Evolutionary conservation across 2,797 vertebrate genomes (phyloP).

Genomic region (Darevskia mixta): DNA sequence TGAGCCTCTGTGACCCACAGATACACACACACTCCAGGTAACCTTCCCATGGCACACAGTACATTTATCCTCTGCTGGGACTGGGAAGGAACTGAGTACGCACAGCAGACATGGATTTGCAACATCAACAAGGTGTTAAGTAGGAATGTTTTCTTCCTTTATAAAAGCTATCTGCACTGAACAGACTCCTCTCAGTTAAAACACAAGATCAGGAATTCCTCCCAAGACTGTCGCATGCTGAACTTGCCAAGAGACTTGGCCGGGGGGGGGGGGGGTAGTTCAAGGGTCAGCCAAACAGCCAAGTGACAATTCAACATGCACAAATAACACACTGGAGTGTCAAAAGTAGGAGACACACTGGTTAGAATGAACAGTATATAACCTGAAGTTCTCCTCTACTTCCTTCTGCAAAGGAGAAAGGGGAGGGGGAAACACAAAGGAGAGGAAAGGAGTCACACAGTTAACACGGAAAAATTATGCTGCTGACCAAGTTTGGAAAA

Average conservation of each 20-base stretch:
- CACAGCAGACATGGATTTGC: neutral
- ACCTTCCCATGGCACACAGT: neutral
- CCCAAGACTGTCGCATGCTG: conserved; percentile 58
- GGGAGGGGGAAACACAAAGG: conserved; percentile 30
- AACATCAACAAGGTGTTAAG: neutral
- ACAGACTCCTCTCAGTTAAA: conserved; percentile 68
- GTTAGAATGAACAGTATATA: conserved; percentile 74
- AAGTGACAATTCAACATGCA: conserved; percentile 60
- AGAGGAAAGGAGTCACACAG: conserved; percentile 60
- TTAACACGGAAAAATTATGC: conserved; percentile 60
- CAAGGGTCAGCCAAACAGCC: conserved; percentile 2
- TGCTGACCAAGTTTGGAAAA: conserved; percentile 8
- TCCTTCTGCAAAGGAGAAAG: conserved; percentile 85
- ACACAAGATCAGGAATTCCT: conserved; percentile 47
- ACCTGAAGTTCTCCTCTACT: conserved; percentile 92
- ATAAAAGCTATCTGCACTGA: conserved; percentile 50
- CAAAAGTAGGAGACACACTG: conserved; percentile 43
- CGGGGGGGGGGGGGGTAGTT: conserved; percentile 7
- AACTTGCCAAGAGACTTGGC: conserved; percentile 33
- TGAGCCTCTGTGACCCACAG: neutral
- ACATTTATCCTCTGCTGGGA: neutral
- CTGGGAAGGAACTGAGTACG: neutral
- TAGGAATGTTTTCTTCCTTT: neutral
- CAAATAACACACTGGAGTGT: conserved; percentile 51
- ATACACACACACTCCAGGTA: neutral